Percentiles rank a stretch among this genome's conserved stretches.
Conservation (phyloP, 2,888 invertebrate species). For the Polymixis lichenea region DNA sequence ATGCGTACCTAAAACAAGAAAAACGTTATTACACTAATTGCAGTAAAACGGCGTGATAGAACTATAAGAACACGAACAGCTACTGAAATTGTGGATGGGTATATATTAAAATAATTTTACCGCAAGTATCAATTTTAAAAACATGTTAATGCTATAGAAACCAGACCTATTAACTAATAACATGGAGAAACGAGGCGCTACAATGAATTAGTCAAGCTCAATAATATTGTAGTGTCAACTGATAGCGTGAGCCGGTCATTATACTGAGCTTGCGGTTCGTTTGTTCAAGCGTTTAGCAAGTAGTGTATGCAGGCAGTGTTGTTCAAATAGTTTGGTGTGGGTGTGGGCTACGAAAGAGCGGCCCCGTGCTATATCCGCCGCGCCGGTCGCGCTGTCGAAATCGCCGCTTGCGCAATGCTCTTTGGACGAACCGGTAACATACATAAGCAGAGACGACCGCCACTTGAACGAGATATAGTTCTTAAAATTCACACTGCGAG, state of each 20-base stretch:
- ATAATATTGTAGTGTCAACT: slow-evolving; percentile 71
- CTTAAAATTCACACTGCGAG: slow-evolving; percentile 65
- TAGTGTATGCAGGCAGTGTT: slow-evolving; percentile 77
- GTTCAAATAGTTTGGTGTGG: slow-evolving; percentile 83
- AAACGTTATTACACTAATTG: slow-evolving; percentile 56
- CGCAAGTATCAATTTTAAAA: not conserved
- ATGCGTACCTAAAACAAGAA: slow-evolving; percentile 48
- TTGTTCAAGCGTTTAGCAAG: slow-evolving; percentile 84
- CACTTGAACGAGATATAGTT: slow-evolving; percentile 73
- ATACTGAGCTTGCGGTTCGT: slow-evolving; percentile 76
- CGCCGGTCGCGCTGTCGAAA: slow-evolving; percentile 84
- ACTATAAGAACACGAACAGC: slow-evolving; percentile 32
- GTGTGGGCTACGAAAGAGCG: slow-evolving; percentile 85
- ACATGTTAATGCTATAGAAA: slow-evolving; percentile 10
- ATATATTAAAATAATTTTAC: slow-evolving; percentile 11
- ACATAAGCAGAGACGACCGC: slow-evolving; percentile 75
- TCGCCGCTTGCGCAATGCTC: slow-evolving; percentile 84
- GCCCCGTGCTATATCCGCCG: slow-evolving; percentile 88
- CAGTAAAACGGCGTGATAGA: slow-evolving; percentile 31
- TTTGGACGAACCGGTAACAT: slow-evolving; percentile 83
- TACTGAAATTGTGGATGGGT: slow-evolving; percentile 16
- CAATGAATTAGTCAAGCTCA: slow-evolving; percentile 54
- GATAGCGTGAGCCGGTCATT: slow-evolving; percentile 77
- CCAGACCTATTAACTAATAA: slow-evolving; percentile 4
- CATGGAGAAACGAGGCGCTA: slow-evolving; percentile 47